Conservation (phyloP, 2,113 vertebrate species). For the Gila orcuttii region DNA sequence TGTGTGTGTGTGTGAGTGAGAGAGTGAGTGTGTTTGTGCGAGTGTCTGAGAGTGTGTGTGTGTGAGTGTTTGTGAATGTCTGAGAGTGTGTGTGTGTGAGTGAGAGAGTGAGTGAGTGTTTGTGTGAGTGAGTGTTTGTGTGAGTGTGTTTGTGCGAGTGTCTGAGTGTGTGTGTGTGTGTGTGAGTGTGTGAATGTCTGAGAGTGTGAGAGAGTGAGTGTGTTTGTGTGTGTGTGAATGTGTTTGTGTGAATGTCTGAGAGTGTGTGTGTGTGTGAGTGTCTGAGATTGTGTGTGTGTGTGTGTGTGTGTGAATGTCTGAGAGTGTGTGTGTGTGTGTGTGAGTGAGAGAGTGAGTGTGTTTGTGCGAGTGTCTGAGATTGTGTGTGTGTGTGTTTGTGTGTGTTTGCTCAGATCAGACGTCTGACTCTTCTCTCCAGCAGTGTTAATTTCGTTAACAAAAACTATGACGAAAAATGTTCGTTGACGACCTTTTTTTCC, state of each 20-base stretch:
- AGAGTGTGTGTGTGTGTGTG: too few species aligned
- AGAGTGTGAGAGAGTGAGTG: slow-evolving; percentile 88
- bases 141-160: neutral
- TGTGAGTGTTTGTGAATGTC: slow-evolving; percentile 60
- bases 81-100: too few species aligned
- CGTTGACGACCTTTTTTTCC: too few species aligned
- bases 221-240: neutral
- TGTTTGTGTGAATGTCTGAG: too few species aligned
- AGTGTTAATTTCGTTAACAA: too few species aligned
- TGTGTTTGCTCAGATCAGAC: too few species aligned
- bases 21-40: slow-evolving; percentile 63
- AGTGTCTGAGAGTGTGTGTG: neutral
- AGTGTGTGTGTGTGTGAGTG: too few species aligned
- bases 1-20: neutral
- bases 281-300: too few species aligned
- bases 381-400: slow-evolving; percentile 58
- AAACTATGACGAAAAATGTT: too few species aligned
- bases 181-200: slow-evolving; percentile 52
- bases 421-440: too few species aligned
- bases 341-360: slow-evolving; percentile 64
- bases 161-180: slow-evolving; percentile 63
- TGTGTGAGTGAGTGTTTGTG: too few species aligned
- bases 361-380: neutral
- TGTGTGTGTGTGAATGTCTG: too few species aligned
- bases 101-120: slow-evolving; percentile 68